Evolutionary conservation across 1,140 invertebrate genomes (phyloP).

Genomic region (Gerris buenoi): DNA sequence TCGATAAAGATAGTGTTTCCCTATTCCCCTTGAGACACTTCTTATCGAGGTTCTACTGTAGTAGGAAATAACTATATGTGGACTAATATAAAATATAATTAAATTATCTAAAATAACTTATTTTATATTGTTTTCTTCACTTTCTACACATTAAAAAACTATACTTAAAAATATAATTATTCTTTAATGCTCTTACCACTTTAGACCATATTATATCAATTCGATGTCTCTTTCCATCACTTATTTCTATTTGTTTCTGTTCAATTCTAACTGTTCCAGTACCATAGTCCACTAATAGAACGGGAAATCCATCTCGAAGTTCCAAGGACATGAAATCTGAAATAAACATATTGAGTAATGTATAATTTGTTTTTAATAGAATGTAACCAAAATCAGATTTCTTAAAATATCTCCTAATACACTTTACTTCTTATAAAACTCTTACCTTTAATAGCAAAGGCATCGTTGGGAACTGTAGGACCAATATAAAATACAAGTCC

Average conservation of each 20-base stretch:
- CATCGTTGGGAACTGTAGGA: conserved; percentile 43
- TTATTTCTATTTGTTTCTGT: conserved; percentile 54
- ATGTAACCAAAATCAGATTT: background rate
- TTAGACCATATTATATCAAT: conserved; percentile 63
- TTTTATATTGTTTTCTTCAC: too few relatives aligned
- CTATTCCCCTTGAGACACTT: too few relatives aligned
- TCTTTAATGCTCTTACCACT: conserved; percentile 36
- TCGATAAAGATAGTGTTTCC: too few relatives aligned
- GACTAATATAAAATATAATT: too few relatives aligned
- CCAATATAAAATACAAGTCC: conserved; percentile 86
- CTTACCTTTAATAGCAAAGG: conserved; percentile 42
- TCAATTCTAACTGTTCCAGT: conserved; percentile 57
- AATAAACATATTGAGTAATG: conserved; percentile 21
- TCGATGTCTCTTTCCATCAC: conserved; percentile 60
- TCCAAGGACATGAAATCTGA: conserved; percentile 84
- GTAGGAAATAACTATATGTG: too few relatives aligned
- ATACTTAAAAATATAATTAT: too few relatives aligned
- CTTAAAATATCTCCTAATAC: too few relatives aligned
- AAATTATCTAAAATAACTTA: too few relatives aligned
- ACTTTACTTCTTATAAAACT: too few relatives aligned
- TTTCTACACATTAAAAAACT: too few relatives aligned
- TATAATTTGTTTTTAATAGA: background rate
- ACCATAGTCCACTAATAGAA: conserved; percentile 79
- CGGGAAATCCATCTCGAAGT: conserved; percentile 64
- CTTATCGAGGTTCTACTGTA: too few relatives aligned